These are phyloP conservation scores for Bos taurus DNA, from an alignment of 2,113 vertebrate genomes.

Conservation along the genomic window ARS-UCD2.0 NC_037339.1:26604001-26604500, in stretches of 20 bases:
- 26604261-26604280: neutral
- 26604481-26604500: slow-evolving; percentile 12
- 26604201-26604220: neutral
- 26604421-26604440: slow-evolving; percentile 49
- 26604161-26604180: neutral
- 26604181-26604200: neutral
- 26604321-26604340: neutral
- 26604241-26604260: neutral
- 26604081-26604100: neutral
- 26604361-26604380: slow-evolving; percentile 25
- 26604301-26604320: neutral
- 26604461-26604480: slow-evolving; percentile 39
- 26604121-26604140: no score
- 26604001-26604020: neutral
- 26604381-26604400: slow-evolving; percentile 55
- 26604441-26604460: slow-evolving; percentile 36
- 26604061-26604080: neutral
- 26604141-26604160: neutral
- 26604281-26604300: neutral
- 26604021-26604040: neutral
- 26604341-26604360: slow-evolving; percentile 29
- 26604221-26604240: neutral
- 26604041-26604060: neutral
- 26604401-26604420: slow-evolving; percentile 49
- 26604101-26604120: no score